Evolutionary conservation across 2,113 vertebrate genomes (phyloP).

Genomic region (Propithecus coquereli): DNA sequence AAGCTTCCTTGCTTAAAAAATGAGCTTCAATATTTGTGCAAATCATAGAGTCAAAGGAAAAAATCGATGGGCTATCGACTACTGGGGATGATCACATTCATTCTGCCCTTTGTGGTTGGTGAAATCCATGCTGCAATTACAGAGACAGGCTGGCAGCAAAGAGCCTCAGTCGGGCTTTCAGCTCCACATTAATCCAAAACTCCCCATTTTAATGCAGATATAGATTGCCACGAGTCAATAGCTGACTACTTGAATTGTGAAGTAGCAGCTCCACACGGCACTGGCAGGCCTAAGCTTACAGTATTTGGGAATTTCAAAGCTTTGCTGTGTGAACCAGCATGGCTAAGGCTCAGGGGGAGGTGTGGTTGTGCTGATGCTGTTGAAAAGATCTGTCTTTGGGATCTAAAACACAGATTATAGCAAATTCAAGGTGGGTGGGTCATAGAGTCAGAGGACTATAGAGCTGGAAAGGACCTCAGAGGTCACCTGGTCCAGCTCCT

Average conservation of each 20-base stretch:
- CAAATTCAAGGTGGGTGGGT: conserved; percentile 22
- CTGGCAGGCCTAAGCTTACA: conserved; percentile 81
- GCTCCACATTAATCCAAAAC: conserved; percentile 89
- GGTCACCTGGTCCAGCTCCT: conserved; percentile 11
- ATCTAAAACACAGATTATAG: conserved; percentile 60
- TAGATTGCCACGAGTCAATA: conserved; percentile 89
- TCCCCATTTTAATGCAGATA: conserved; percentile 90
- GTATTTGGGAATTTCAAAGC: conserved; percentile 82
- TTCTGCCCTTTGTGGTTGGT: conserved; percentile 91
- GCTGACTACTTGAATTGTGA: conserved; percentile 87
- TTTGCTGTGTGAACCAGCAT: conserved; percentile 65
- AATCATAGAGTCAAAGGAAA: conserved; percentile 84
- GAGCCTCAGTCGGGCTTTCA: conserved; percentile 88
- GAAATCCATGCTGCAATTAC: conserved; percentile 90
- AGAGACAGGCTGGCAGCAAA: conserved; percentile 88
- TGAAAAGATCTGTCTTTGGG: conserved; percentile 52
- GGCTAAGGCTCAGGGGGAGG: conserved; percentile 62
- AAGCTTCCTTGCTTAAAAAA: conserved; percentile 85
- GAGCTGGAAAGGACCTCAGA: not conserved
- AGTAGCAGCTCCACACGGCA: conserved; percentile 79
- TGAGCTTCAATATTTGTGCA: conserved; percentile 87
- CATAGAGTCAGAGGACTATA: not conserved
- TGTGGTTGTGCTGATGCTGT: conserved; percentile 54
- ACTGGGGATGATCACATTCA: conserved; percentile 86
- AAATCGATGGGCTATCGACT: conserved; percentile 88